These are phyloP conservation scores for Hozukius guyotensis DNA, from an alignment of 2,797 vertebrate genomes.

Conservation along the genomic window DNA sequence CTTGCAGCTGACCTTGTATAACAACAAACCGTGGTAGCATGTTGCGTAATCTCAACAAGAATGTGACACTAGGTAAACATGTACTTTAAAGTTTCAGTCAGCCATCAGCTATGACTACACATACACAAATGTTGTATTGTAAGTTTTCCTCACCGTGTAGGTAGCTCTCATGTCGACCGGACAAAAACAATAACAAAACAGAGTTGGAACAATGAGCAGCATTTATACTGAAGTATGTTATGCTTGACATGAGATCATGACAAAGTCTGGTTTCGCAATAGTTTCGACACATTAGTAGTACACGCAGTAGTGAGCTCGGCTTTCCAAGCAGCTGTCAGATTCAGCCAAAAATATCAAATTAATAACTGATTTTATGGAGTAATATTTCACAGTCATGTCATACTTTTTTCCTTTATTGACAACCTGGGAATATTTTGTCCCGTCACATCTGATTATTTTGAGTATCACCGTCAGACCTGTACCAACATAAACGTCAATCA, in stretches of 20 bases:
- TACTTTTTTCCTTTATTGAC: not conserved
- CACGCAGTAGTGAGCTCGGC: not conserved
- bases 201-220: slow-evolving; percentile 38
- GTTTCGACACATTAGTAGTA: slow-evolving; percentile 11
- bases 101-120: not conserved
- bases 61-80: not conserved
- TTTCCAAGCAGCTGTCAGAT: not conserved
- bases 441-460: not conserved
- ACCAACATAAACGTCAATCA: not conserved
- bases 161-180: not conserved
- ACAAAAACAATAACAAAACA: slow-evolving; percentile 27
- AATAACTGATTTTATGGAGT: not conserved
- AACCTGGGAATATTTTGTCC: not conserved
- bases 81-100: not conserved
- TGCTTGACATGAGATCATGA: slow-evolving; percentile 12
- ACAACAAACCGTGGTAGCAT: not conserved
- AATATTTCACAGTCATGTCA: not conserved
- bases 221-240: not conserved
- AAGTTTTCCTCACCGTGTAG: not conserved
- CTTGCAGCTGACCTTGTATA: not conserved
- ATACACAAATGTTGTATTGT: not conserved
- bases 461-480: not conserved
- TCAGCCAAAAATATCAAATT: not conserved
- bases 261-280: slow-evolving; percentile 16
- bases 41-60: not conserved